phyloP scores from a whole-genome alignment of 1,140 invertebrate species.

The Drosophila pandora region DNA sequence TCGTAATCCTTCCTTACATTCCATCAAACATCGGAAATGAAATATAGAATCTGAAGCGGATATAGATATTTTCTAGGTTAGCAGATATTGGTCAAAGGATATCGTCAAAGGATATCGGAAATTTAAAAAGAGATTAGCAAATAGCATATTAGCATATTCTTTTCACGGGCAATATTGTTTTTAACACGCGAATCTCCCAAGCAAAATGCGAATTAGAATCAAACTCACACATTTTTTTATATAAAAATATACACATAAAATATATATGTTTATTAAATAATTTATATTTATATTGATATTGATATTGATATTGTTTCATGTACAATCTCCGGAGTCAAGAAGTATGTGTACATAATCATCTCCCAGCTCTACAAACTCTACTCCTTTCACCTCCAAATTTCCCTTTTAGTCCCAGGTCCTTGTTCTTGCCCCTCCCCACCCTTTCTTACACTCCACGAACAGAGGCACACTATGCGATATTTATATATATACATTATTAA shows the following conservation, averaged over 20 bases:
- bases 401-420: too few relatives aligned
- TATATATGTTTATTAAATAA: neutral
- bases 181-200: conserved; percentile 57
- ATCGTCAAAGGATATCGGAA: conserved; percentile 6
- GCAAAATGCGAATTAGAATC: conserved; percentile 9
- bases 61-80: conserved; percentile 39
- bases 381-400: neutral
- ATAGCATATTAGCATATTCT: conserved; percentile 30
- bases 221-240: conserved; percentile 25
- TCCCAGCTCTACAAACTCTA: conserved; percentile 4
- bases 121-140: conserved; percentile 15
- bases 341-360: conserved; percentile 42
- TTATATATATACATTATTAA: conserved; percentile 29
- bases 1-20: conserved; percentile 6
- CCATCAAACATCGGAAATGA: conserved; percentile 23
- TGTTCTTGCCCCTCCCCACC: neutral
- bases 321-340: conserved; percentile 16
- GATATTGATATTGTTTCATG: conserved; percentile 20
- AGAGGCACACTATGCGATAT: conserved; percentile 44
- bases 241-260: neutral
- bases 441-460: conserved; percentile 9
- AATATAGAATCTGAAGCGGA: neutral
- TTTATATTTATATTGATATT: conserved; percentile 1
- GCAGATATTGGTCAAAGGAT: conserved; percentile 17
- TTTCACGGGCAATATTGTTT: conserved; percentile 57